phyloP scores from a whole-genome alignment of 2,113 vertebrate genomes.

The Anolis sagrei region DNA sequence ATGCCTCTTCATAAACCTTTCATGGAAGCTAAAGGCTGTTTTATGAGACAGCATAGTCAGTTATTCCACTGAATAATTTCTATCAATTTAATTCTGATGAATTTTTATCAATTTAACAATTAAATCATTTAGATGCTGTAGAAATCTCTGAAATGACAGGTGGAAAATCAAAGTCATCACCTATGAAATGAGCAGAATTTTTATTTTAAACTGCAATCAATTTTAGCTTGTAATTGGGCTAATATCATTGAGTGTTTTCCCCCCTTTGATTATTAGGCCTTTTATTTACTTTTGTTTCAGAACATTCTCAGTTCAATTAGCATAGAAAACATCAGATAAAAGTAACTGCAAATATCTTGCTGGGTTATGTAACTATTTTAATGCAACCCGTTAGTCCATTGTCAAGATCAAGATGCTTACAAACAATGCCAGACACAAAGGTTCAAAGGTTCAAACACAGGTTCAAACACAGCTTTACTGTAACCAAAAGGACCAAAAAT shows the following conservation, averaged over 20 bases:
- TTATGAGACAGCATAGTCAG: not conserved
- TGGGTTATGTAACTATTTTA: constrained; percentile 30
- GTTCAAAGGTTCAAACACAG: too few relatives aligned
- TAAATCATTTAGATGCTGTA: constrained; percentile 3
- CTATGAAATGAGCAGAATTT: not conserved
- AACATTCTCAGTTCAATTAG: constrained; percentile 19
- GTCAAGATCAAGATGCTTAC: too few relatives aligned
- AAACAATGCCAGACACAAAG: too few relatives aligned
- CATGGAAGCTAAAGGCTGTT: not conserved
- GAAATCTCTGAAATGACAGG: not conserved
- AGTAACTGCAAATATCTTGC: constrained; percentile 18
- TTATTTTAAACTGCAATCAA: constrained; percentile 24
- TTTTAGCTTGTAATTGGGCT: constrained; percentile 21
- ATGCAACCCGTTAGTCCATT: constrained; percentile 35
- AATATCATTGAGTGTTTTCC: not conserved
- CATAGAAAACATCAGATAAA: constrained; percentile 1
- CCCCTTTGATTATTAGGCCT: not conserved
- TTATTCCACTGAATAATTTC: not conserved
- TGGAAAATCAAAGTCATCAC: constrained; percentile 12
- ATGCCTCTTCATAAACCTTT: not conserved
- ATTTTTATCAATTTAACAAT: not conserved
- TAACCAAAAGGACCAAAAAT: too few relatives aligned
- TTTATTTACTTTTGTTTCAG: constrained; percentile 24
- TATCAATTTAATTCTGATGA: not conserved
- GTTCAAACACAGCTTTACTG: too few relatives aligned